A percentile compares a stretch with the other conserved stretches of the same genome.
Evolutionary conservation across 1,140 invertebrate species (phyloP).

Genomic region (Apis florea): DNA sequence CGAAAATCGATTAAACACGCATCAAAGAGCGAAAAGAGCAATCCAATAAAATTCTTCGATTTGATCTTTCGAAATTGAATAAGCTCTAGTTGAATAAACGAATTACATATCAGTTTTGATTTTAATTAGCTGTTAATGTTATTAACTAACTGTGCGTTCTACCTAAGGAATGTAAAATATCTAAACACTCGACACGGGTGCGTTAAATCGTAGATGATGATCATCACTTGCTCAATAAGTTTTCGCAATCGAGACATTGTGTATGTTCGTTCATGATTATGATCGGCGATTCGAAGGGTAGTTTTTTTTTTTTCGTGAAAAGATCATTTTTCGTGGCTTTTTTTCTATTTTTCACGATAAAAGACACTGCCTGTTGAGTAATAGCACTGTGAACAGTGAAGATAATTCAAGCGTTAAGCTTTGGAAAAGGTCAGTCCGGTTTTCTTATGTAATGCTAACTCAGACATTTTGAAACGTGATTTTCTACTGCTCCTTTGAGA

Average conservation of each 20-base stretch:
- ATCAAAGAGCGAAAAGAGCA: background rate
- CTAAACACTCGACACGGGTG: background rate
- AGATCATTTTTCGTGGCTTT: background rate
- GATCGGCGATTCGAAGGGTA: background rate
- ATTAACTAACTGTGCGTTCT: background rate
- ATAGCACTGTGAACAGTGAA: background rate
- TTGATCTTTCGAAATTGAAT: background rate
- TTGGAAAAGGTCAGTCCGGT: conserved; percentile 29
- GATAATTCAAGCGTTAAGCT: conserved; percentile 36
- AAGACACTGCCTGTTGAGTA: background rate
- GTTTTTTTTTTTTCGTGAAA: background rate
- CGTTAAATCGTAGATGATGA: conserved; percentile 36
- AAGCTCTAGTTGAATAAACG: background rate
- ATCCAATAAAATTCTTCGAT: too few species aligned
- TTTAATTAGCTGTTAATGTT: background rate
- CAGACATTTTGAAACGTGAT: conserved; percentile 15
- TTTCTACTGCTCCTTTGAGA: background rate
- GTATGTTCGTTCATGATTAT: background rate
- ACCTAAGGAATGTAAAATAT: conserved; percentile 24
- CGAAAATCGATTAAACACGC: background rate
- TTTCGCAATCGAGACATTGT: conserved; percentile 41
- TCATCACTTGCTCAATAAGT: conserved; percentile 59
- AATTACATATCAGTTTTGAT: background rate
- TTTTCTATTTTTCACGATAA: background rate
- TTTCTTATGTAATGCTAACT: conserved; percentile 19